Evolutionary conservation across 2,113 vertebrate genomes (phyloP).

Genomic region (Macaca mulatta): DNA sequence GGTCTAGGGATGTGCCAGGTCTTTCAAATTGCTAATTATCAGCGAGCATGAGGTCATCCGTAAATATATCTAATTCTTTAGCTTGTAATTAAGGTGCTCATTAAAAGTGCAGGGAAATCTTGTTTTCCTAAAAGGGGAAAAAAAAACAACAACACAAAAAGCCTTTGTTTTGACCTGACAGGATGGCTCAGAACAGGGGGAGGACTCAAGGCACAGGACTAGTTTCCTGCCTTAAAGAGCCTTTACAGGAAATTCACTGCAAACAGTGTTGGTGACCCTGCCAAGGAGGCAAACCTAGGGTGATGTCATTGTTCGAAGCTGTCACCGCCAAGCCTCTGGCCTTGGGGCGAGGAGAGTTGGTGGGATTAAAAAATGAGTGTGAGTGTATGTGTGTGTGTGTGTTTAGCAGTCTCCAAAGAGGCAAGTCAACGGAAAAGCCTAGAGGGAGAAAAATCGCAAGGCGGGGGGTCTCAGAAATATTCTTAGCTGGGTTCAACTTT

Average conservation of each 20-base stretch:
- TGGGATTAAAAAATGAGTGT: constrained; percentile 9
- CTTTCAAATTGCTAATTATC: constrained; percentile 69
- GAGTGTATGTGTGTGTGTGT: background rate
- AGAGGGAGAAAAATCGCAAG: background rate
- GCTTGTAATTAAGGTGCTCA: constrained; percentile 71
- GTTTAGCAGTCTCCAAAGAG: background rate
- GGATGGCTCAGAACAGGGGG: constrained; percentile 57
- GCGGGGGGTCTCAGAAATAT: constrained; percentile 30
- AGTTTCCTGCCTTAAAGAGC: constrained; percentile 73
- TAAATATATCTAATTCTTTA: constrained; percentile 58
- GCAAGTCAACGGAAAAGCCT: background rate
- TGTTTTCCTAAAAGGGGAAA: constrained; percentile 12
- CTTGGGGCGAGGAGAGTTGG: background rate
- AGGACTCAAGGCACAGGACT: constrained; percentile 51
- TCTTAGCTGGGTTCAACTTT: constrained; percentile 24
- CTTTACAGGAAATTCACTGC: constrained; percentile 68
- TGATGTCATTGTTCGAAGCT: constrained; percentile 65
- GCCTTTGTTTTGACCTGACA: constrained; percentile 69
- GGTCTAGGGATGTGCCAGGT: constrained; percentile 16
- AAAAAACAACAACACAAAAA: constrained; percentile 38
- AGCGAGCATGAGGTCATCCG: constrained; percentile 65
- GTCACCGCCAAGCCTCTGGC: background rate
- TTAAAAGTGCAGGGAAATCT: constrained; percentile 56
- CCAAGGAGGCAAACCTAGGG: constrained; percentile 59
- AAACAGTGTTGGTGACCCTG: constrained; percentile 69